Percentiles rank a stretch among this genome's conserved stretches.
Conservation (phyloP, 64 coral and sea anemone species). For the Acropora yongei region DNA sequence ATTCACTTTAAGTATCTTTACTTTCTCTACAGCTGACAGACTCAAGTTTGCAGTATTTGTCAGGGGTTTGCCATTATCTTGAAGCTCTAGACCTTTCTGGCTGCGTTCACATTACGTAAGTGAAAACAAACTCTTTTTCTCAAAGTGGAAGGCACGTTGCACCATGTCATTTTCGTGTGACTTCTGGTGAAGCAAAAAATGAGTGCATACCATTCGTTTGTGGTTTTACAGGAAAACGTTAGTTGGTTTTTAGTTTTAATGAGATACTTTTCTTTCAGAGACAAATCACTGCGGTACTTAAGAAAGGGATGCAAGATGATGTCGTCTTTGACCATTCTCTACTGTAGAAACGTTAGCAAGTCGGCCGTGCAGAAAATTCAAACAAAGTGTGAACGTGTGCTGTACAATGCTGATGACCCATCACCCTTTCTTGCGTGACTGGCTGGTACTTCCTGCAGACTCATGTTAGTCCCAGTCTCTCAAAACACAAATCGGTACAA, state of each 20-base stretch:
- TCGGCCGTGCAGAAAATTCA: constrained; percentile 90
- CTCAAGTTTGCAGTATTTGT: constrained; percentile 95
- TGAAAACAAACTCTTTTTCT: background rate
- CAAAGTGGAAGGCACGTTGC: background rate
- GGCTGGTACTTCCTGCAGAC: background rate
- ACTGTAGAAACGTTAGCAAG: constrained; percentile 87
- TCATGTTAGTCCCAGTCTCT: background rate
- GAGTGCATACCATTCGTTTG: background rate
- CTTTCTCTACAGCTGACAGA: constrained; percentile 76
- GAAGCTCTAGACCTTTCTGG: constrained; percentile 84
- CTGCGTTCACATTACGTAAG: constrained; percentile 88
- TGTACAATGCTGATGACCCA: constrained; percentile 84
- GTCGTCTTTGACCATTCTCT: constrained; percentile 80
- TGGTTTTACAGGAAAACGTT: too few relatives aligned
- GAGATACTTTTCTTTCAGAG: background rate
- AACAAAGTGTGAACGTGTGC: constrained; percentile 72
- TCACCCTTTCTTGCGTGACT: constrained; percentile 16
- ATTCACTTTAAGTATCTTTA: background rate
- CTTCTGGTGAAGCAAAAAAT: background rate
- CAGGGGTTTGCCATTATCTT: constrained; percentile 95
- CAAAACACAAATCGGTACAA: background rate
- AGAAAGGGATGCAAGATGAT: constrained; percentile 90
- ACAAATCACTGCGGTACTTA: constrained; percentile 71
- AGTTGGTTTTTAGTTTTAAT: background rate
- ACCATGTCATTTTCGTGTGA: too few relatives aligned